phyloP scores from a whole-genome alignment of 2,797 vertebrate genomes.

The Gymnocypris eckloni region DNA sequence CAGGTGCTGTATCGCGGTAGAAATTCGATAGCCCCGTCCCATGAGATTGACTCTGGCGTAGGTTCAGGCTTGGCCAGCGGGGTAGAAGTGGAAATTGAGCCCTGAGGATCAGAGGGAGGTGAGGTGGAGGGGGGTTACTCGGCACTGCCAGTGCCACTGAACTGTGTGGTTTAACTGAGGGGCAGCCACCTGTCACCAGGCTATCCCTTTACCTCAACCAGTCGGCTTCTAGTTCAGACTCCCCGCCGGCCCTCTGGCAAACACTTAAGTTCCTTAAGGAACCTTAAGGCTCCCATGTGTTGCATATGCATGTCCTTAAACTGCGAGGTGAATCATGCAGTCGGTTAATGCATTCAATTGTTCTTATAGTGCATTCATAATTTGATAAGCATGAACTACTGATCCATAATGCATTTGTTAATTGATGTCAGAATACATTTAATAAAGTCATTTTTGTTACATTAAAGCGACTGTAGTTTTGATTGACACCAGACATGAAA shows the following conservation, averaged over 20 bases:
- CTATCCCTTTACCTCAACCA: constrained; percentile 57
- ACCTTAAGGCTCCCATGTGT: constrained; percentile 36
- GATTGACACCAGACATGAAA: not conserved
- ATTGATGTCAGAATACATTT: not conserved
- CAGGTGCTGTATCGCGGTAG: constrained; percentile 50
- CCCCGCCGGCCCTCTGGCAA: constrained; percentile 30
- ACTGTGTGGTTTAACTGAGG: constrained; percentile 54
- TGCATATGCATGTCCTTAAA: constrained; percentile 37
- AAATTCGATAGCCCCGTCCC: constrained; percentile 46
- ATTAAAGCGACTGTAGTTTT: not conserved
- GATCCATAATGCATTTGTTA: not conserved
- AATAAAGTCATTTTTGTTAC: not conserved
- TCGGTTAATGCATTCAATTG: constrained; percentile 8
- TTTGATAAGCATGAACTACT: not conserved
- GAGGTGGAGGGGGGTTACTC: not conserved
- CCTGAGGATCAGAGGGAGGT: constrained; percentile 14
- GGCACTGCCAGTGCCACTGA: constrained; percentile 50
- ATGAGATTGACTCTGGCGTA: constrained; percentile 40
- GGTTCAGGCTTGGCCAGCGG: constrained; percentile 31
- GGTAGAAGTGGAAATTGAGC: constrained; percentile 58
- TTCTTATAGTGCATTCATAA: not conserved
- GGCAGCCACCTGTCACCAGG: constrained; percentile 61
- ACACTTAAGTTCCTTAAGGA: constrained; percentile 31
- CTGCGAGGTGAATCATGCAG: constrained; percentile 11
- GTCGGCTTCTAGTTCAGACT: constrained; percentile 31